Percentiles rank a stretch among this genome's conserved stretches.
Evolutionary conservation across 2,797 vertebrate genomes (phyloP).

Genomic region (Mionectes olivaceus): DNA sequence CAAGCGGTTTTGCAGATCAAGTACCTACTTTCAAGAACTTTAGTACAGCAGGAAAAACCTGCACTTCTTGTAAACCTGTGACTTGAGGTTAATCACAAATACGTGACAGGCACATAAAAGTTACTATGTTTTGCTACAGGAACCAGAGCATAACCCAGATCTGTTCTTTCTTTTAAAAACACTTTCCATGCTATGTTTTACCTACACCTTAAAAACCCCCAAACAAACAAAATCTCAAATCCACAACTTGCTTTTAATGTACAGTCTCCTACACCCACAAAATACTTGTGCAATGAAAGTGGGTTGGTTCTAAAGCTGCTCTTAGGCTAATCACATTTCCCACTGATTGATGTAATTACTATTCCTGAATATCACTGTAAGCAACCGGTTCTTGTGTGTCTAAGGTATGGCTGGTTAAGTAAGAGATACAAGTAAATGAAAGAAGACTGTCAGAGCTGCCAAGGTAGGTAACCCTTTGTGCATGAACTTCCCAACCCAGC

Average conservation of each 20-base stretch:
- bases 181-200: neutral
- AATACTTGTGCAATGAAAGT: neutral
- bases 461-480: neutral
- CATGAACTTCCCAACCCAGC: neutral
- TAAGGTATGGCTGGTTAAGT: neutral
- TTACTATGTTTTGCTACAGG: neutral
- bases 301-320: neutral
- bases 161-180: neutral
- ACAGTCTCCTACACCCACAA: neutral
- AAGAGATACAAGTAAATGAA: neutral
- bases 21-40: neutral
- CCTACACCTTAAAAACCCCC: neutral
- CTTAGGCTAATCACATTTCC: neutral
- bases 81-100: neutral
- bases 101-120: neutral
- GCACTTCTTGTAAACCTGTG: accelerated
- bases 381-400: neutral
- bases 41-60: neutral
- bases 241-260: neutral
- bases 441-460: neutral
- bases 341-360: neutral
- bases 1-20: neutral
- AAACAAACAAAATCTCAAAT: neutral
- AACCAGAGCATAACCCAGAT: neutral
- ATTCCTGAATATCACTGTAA: neutral